phyloP scores from a whole-genome alignment of 2,113 vertebrate species.

The Rostratula benghalensis region DNA sequence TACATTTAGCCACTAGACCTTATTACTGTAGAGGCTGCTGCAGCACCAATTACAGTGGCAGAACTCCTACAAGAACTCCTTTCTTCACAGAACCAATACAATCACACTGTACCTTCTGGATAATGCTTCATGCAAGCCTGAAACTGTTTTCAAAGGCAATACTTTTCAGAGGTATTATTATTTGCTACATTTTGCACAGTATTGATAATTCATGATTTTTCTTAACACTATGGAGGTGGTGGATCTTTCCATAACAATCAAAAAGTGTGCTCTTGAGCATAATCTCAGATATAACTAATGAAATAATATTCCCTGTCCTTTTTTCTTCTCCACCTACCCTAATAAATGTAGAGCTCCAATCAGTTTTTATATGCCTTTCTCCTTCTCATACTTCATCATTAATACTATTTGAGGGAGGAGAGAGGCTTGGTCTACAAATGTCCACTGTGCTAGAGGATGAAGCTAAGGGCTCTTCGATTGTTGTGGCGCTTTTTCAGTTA shows the following conservation, averaged over 20 bases:
- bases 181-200: background rate
- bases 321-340: background rate
- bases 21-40: background rate
- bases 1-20: background rate
- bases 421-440: background rate
- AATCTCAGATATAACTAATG: background rate
- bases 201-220: background rate
- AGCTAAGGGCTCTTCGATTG: background rate
- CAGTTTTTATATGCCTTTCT: background rate
- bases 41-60: background rate
- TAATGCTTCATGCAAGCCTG: background rate
- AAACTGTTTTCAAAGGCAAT: background rate
- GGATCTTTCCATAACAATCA: background rate
- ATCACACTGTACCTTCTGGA: background rate
- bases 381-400: conserved; percentile 23
- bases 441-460: background rate
- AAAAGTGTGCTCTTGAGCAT: background rate
- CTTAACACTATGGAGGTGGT: background rate
- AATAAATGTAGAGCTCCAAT: background rate
- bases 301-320: background rate
- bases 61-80: background rate
- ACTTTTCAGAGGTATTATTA: background rate
- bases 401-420: background rate
- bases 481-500: background rate
- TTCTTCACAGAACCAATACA: background rate